These are phyloP conservation scores for Acleris literana DNA, from an alignment of 2,888 invertebrate genomes.

Conservation along the genomic window DNA sequence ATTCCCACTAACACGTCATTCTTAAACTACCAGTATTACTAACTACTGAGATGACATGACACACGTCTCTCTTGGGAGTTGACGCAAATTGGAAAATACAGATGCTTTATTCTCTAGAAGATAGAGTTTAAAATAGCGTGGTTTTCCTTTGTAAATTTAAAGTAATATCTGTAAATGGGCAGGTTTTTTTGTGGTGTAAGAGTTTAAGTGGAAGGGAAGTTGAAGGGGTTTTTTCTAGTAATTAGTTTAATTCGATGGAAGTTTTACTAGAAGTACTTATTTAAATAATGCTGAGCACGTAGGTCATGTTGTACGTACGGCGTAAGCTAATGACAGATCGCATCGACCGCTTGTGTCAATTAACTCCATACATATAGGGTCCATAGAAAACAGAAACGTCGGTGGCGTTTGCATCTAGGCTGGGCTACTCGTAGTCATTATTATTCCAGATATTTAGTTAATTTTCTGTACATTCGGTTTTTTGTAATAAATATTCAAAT, in stretches of 20 bases:
- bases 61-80: constrained; percentile 15
- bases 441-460: too few species aligned
- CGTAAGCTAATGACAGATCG: too few species aligned
- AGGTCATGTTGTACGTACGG: too few species aligned
- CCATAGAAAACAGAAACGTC: too few species aligned
- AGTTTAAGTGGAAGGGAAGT: constrained; percentile 3
- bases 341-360: too few species aligned
- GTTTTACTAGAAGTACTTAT: neutral
- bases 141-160: constrained; percentile 12
- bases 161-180: constrained; percentile 24
- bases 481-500: too few species aligned
- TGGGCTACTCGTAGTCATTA: too few species aligned
- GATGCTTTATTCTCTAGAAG: constrained; percentile 8
- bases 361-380: too few species aligned
- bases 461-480: too few species aligned
- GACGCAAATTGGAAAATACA: constrained; percentile 2
- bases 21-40: constrained; percentile 7
- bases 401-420: too few species aligned
- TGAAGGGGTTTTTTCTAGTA: constrained; percentile 8
- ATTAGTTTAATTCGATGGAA: neutral
- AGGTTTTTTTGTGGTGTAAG: constrained; percentile 18
- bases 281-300: too few species aligned
- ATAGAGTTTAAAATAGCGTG: constrained; percentile 16
- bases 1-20: constrained; percentile 9
- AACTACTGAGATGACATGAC: constrained; percentile 28